phyloP scores from a whole-genome alignment of 2,113 vertebrate genomes.

The Protobothrops flavoviridis region DNA sequence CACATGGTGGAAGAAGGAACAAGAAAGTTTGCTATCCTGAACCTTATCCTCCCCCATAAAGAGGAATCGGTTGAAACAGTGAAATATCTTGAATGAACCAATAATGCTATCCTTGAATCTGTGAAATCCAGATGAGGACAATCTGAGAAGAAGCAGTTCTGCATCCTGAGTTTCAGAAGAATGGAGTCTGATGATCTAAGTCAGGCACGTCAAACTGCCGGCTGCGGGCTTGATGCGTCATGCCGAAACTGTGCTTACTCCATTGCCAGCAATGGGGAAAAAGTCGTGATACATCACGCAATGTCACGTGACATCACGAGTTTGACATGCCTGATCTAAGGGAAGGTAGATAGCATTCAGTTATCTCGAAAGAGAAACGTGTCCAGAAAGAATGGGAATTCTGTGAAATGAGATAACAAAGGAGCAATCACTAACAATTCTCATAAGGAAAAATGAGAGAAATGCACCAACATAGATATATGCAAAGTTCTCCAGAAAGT shows the following conservation, averaged over 20 bases:
- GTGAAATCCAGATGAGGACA: not conserved
- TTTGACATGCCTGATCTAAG: not conserved
- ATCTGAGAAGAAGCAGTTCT: not conserved
- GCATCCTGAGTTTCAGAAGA: not conserved
- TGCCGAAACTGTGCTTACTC: no score
- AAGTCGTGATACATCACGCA: no score
- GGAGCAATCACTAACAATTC: not conserved
- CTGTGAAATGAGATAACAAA: not conserved
- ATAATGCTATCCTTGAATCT: not conserved
- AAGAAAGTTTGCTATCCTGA: not conserved
- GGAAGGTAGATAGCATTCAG: not conserved
- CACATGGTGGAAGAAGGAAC: not conserved
- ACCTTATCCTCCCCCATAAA: not conserved
- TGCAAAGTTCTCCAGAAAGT: not conserved
- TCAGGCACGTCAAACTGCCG: no score
- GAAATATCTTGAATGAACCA: not conserved
- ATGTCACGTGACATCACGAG: no score
- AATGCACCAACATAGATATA: not conserved
- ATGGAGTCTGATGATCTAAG: not conserved
- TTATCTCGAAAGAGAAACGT: not conserved
- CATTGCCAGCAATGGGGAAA: no score
- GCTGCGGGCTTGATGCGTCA: no score
- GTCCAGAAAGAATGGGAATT: not conserved
- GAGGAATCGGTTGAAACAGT: not conserved
- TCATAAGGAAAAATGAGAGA: not conserved